These are phyloP conservation scores for Noturus placidus DNA, from an alignment of 2,113 vertebrate species.

Conservation along the genomic window DNA sequence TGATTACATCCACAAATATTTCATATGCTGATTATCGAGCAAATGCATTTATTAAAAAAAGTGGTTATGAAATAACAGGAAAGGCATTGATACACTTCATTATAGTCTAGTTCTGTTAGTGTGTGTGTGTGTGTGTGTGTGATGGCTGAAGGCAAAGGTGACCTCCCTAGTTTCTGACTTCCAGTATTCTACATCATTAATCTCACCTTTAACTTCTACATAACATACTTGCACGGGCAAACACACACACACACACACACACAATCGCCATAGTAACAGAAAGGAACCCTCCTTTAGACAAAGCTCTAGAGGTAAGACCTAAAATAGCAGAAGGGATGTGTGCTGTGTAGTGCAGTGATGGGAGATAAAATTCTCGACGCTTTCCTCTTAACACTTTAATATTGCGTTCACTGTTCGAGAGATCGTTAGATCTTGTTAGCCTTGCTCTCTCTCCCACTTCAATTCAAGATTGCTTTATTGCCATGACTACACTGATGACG, in stretches of 20 bases:
- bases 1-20: background rate
- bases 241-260: background rate
- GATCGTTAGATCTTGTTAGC: background rate
- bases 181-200: constrained; percentile 73
- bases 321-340: constrained; percentile 35
- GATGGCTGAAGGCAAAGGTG: constrained; percentile 50
- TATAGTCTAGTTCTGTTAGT: background rate
- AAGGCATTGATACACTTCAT: background rate
- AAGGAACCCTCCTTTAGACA: constrained; percentile 34
- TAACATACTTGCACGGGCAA: constrained; percentile 21
- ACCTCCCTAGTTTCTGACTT: constrained; percentile 65
- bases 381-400: background rate
- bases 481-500: no score
- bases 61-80: background rate
- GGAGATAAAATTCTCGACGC: background rate
- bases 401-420: background rate
- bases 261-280: constrained; percentile 33
- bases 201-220: constrained; percentile 73
- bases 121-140: constrained; percentile 8
- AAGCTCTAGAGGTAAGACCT: constrained; percentile 42
- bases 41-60: background rate
- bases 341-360: background rate
- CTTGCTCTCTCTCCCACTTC: background rate
- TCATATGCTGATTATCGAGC: background rate
- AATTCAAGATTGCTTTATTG: background rate